phyloP scores from a whole-genome alignment of 2,797 vertebrate genomes.

The Knipowitschia caucasica region DNA sequence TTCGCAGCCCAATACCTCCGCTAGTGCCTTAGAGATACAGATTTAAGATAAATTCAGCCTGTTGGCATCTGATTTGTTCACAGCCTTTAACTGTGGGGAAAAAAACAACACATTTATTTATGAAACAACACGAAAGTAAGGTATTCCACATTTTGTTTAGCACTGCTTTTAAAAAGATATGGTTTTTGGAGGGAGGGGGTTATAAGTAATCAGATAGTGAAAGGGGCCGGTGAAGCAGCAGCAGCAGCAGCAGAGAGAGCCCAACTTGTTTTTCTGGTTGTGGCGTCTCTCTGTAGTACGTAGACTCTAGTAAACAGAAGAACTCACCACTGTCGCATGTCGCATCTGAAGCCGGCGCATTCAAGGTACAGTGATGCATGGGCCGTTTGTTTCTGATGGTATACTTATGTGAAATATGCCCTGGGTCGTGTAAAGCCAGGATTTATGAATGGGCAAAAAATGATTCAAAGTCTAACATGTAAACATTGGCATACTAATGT shows the following conservation, averaged over 20 bases:
- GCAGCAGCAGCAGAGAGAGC: slow-evolving; percentile 24
- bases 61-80: no score
- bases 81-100: no score
- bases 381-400: slow-evolving; percentile 6
- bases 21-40: no score
- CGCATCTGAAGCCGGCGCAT: slow-evolving; percentile 26
- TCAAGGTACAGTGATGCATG: slow-evolving; percentile 58
- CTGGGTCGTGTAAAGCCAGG: neutral
- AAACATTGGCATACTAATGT: neutral
- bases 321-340: slow-evolving; percentile 32
- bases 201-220: slow-evolving; percentile 24
- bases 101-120: no score
- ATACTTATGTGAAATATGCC: neutral
- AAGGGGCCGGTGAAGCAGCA: slow-evolving; percentile 31
- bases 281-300: slow-evolving; percentile 62
- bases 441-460: neutral
- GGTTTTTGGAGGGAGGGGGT: slow-evolving; percentile 8
- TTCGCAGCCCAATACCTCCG: no score
- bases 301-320: slow-evolving; percentile 53
- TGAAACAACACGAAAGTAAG: no score
- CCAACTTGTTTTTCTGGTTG: slow-evolving; percentile 77
- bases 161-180: no score
- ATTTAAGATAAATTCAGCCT: no score
- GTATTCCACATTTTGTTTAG: no score
- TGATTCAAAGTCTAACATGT: neutral